Conservation (phyloP, 2,888 invertebrate species). For the Drosophila tanythrix region DNA sequence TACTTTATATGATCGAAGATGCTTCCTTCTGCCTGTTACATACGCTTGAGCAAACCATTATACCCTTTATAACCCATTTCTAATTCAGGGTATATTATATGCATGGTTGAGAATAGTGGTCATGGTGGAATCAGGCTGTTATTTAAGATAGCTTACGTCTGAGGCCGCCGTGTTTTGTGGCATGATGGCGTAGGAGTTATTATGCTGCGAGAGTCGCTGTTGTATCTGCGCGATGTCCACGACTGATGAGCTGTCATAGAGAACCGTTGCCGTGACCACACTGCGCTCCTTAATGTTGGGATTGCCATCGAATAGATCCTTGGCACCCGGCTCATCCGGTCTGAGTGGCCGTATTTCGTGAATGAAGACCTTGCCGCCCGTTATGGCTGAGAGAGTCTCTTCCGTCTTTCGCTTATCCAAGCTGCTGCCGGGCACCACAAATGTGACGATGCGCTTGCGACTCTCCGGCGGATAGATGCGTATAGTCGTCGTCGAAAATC, state of each 20-base stretch:
- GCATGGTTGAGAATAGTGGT: not conserved
- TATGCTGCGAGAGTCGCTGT: conserved; percentile 86
- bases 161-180: conserved; percentile 76
- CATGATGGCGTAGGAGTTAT: conserved; percentile 83
- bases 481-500: conserved; percentile 90
- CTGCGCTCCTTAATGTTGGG: conserved; percentile 87
- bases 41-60: not conserved
- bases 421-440: conserved; percentile 92
- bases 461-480: conserved; percentile 92
- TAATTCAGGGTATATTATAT: not conserved
- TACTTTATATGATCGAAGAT: not conserved
- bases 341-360: conserved; percentile 90
- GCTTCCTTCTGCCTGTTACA: not conserved
- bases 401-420: conserved; percentile 90
- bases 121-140: not conserved
- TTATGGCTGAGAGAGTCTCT: conserved; percentile 90
- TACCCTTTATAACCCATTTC: not conserved
- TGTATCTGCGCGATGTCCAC: conserved; percentile 91
- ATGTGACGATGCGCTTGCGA: conserved; percentile 91
- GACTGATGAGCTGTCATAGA: conserved; percentile 88
- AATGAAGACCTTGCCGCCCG: conserved; percentile 92
- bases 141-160: conserved; percentile 76
- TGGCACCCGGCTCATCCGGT: conserved; percentile 86
- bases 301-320: conserved; percentile 86
- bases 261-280: conserved; percentile 90